These are phyloP conservation scores for Gobio gobio DNA, from an alignment of 2,113 vertebrate species.

Conservation along the genomic window DNA sequence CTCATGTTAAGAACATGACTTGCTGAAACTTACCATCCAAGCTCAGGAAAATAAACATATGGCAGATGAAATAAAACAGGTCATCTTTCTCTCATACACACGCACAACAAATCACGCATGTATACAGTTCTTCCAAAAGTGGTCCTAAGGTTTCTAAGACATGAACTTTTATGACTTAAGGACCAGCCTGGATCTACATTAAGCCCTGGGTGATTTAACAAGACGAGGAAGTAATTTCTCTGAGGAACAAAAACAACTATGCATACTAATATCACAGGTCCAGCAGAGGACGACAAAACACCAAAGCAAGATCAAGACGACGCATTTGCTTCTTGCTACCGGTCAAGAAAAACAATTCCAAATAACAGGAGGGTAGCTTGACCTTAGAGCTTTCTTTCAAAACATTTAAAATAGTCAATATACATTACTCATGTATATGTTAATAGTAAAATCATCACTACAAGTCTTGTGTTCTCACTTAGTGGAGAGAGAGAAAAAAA, in stretches of 20 bases:
- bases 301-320: slow-evolving; percentile 16
- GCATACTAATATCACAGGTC: slow-evolving; percentile 70
- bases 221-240: slow-evolving; percentile 65
- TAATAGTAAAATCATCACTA: slow-evolving; percentile 32
- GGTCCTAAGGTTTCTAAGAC: slow-evolving; percentile 74
- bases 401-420: slow-evolving; percentile 41
- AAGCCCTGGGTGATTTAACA: slow-evolving; percentile 61
- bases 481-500: neutral
- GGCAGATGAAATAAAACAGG: slow-evolving; percentile 65
- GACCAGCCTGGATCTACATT: slow-evolving; percentile 74
- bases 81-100: slow-evolving; percentile 61
- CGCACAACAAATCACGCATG: neutral
- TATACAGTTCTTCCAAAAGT: slow-evolving; percentile 61
- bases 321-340: slow-evolving; percentile 26
- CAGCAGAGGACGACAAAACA: slow-evolving; percentile 58
- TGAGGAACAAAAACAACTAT: slow-evolving; percentile 62
- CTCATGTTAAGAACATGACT: slow-evolving; percentile 53
- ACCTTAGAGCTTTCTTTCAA: slow-evolving; percentile 42
- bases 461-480: slow-evolving; percentile 1
- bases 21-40: slow-evolving; percentile 53
- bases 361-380: slow-evolving; percentile 42
- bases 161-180: slow-evolving; percentile 66
- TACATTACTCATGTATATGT: slow-evolving; percentile 12
- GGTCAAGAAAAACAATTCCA: neutral
- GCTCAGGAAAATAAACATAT: slow-evolving; percentile 54